Evolutionary conservation across 2,113 vertebrate genomes (phyloP), one percentile per base, ranked within the genome.

Genomic region (Anoplopoma fimbria): DNA sequence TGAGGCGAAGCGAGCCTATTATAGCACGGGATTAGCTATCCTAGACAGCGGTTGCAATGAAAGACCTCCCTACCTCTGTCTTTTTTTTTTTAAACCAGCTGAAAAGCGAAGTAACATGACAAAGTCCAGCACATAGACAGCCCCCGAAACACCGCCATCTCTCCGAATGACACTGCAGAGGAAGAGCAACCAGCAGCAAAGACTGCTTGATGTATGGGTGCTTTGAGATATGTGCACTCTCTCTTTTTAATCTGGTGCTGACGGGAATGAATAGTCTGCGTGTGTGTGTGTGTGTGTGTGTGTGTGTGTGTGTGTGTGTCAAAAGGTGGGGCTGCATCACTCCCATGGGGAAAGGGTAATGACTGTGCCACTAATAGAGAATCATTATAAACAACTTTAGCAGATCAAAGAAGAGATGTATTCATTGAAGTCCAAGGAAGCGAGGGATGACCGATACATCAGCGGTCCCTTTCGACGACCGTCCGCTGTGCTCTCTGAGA

Each of bases 311-410:
- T 75, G 82, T 73, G 76, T 71, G 83, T 81, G 69, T 70, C 57
- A 57, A 75, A 82, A 85, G 29, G 76, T 81, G 81, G 65, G 67
- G 67, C 58, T 76, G 77, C 65, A 77, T 85, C 77, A 68, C 86
- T 93, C 92, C 80, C 89, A 9, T 38, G 88, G 84, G 58, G 89
- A 90, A 88, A 90, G 79, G 79, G 62, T 91, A 89, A 91, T 84
- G 87, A 90, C 87, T 76, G 53, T 69, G 67, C 70, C 64, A 74
- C 82, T 89, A 93, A 90, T 87, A 91, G 83, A 90, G 63, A 87
- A 88, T 92, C 88, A 92, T 93, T 92, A 86, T 84, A 89, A 92
- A 88, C 88, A 93, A 90, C 84, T 92, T 92, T 53, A 86, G 84
- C 81, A 70, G 87, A 90, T 91, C 83, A 91, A 90, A 93, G 85